Evolutionary conservation across 2,797 vertebrate species (phyloP).

Genomic region (Cryptoprocta ferox): DNA sequence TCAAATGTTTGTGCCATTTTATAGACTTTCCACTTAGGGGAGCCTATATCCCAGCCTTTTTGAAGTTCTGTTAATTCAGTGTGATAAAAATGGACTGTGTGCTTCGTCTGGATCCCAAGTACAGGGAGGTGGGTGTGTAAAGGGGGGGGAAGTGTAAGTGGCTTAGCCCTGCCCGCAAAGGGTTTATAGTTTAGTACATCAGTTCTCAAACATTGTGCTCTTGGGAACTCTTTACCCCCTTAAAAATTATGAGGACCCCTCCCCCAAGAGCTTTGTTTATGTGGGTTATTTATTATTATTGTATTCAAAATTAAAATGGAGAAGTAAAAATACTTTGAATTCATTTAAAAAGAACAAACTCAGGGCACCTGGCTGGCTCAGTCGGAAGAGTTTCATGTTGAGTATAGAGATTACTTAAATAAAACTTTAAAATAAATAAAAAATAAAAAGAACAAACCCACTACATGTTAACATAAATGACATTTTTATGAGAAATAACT

Average conservation of each 20-base stretch:
- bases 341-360: background rate
- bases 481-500: constrained; percentile 23
- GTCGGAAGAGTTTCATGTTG: no score
- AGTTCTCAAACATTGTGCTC: background rate
- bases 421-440: no score
- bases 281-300: background rate
- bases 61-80: background rate
- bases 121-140: background rate
- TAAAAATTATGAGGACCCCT: background rate
- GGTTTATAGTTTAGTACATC: background rate
- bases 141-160: background rate
- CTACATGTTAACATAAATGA: background rate
- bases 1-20: background rate
- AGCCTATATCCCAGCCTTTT: background rate
- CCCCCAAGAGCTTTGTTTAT: background rate
- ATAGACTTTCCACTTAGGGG: background rate
- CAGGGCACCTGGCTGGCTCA: no score
- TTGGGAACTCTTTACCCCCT: background rate
- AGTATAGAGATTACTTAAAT: no score
- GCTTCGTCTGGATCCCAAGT: background rate
- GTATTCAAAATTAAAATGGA: background rate
- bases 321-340: background rate
- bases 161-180: background rate
- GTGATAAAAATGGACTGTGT: background rate
- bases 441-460: background rate